Base-by-base conservation (phyloP, 2,888 invertebrate genomes). In the Dasypogon diadema region DNA sequence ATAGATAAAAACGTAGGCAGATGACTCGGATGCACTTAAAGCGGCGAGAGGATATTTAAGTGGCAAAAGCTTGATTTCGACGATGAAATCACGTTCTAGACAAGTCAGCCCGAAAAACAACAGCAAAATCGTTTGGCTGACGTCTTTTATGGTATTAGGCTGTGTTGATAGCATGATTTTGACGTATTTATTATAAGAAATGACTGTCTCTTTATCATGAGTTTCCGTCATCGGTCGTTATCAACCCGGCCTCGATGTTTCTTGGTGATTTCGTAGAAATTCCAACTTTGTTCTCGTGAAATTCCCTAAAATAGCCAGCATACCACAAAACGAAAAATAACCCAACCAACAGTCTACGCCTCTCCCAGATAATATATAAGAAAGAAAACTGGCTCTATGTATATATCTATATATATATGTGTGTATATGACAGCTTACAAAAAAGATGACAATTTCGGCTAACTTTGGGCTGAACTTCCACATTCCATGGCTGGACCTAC, bases 401-500 rank as follows among this genome's bases (percentile, higher is more conserved):
- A n/a, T n/a, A n/a, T n/a, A n/a, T n/a, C n/a, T n/a, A n/a, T n/a
- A n/a, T n/a, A n/a, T n/a, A n/a, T n/a, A n/a, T n/a, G n/a, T n/a
- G n/a, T n/a, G n/a, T n/a, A 26, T 18, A 4, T 2, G 18, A 8
- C 30, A 24, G 42, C 65, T 10, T 14, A 24, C 6, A 42, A 46
- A 46, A 37, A 26, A 6, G 21, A 26, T 42, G 21, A 65, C 3
- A 34, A 34, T 58, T 58, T 30, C 70, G 10, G 14, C 18, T 12
- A 16, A 34, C 54, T 26, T 22, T 54, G 51, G 30, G 54, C 30
- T 30, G 54, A 54, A 21, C 70, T 70, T 54, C 51, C 54, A 70
- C 70, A 70, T 70, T 70, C 70, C 70, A 54, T 6, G 56, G 54
- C 70, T 54, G 70, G 70, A 70, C 54, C 70, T 70, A 70, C 70